phyloP scores from a whole-genome alignment of 1,140 invertebrate genomes.

The Drosophila pectinifera region DNA sequence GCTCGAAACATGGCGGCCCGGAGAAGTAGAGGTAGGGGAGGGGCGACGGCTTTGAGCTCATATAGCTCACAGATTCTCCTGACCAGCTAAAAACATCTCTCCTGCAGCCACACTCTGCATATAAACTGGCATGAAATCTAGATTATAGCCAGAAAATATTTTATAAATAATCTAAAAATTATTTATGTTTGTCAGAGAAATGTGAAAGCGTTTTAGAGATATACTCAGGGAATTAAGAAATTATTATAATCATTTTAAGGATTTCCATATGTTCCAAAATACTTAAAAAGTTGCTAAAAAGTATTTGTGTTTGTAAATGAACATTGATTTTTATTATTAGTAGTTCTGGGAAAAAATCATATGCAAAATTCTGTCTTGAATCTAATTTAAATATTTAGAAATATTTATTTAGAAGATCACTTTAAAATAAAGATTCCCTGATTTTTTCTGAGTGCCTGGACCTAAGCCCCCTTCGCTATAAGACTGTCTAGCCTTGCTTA shows the following conservation, averaged over 20 bases:
- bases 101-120: background rate
- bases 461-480: constrained; percentile 43
- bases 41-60: constrained; percentile 29
- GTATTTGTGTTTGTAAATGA: too few relatives aligned
- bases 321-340: too few relatives aligned
- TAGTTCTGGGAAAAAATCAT: too few relatives aligned
- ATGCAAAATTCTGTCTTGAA: too few relatives aligned
- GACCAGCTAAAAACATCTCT: constrained; percentile 18
- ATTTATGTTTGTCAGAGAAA: too few relatives aligned
- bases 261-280: background rate
- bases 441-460: background rate
- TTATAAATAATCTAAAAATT: too few relatives aligned
- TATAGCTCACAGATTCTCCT: constrained; percentile 37
- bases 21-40: background rate
- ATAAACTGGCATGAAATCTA: background rate
- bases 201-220: background rate
- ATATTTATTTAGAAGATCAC: background rate
- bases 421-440: accelerated
- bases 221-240: too few relatives aligned
- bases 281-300: background rate
- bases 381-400: background rate
- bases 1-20: constrained; percentile 49
- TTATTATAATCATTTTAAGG: background rate
- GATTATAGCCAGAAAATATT: background rate
- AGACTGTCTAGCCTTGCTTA: constrained; percentile 81